Evolutionary conservation across 1,140 invertebrate species (phyloP).

Genomic region (Halictus rubicundus): DNA sequence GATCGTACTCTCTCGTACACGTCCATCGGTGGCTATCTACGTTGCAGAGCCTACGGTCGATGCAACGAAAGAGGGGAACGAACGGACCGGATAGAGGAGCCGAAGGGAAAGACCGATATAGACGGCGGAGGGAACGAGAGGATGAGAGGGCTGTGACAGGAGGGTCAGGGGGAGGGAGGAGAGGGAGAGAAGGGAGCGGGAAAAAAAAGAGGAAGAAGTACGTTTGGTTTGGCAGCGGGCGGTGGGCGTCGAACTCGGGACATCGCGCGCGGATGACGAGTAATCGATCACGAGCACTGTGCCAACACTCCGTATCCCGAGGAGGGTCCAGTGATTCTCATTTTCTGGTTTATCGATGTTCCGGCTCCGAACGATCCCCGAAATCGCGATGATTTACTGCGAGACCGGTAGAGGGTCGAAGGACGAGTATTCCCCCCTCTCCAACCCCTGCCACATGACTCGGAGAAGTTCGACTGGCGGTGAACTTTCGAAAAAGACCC

Average conservation of each 20-base stretch:
- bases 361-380: not conserved
- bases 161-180: slow-evolving; percentile 13
- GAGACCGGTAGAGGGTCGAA: no score
- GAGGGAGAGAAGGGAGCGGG: slow-evolving; percentile 3
- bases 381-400: slow-evolving; percentile 3
- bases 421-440: no score
- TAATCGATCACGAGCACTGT: slow-evolving; percentile 79
- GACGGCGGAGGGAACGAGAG: not conserved
- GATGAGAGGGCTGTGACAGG: slow-evolving; percentile 6
- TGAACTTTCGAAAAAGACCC: not conserved
- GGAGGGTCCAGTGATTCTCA: slow-evolving; percentile 68
- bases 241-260: slow-evolving; percentile 70
- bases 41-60: slow-evolving; percentile 54
- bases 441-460: not conserved
- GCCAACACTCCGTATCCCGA: slow-evolving; percentile 69
- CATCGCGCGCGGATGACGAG: slow-evolving; percentile 75
- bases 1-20: not conserved
- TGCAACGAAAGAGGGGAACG: slow-evolving; percentile 41
- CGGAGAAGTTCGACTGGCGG: not conserved
- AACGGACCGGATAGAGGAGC: slow-evolving; percentile 27
- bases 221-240: slow-evolving; percentile 70
- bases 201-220: slow-evolving; percentile 65
- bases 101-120: slow-evolving; percentile 15
- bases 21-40: slow-evolving; percentile 35
- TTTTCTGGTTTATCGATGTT: slow-evolving; percentile 42